phyloP scores from a whole-genome alignment of 2,888 invertebrate species.

The Phrixothrix hirtus region DNA sequence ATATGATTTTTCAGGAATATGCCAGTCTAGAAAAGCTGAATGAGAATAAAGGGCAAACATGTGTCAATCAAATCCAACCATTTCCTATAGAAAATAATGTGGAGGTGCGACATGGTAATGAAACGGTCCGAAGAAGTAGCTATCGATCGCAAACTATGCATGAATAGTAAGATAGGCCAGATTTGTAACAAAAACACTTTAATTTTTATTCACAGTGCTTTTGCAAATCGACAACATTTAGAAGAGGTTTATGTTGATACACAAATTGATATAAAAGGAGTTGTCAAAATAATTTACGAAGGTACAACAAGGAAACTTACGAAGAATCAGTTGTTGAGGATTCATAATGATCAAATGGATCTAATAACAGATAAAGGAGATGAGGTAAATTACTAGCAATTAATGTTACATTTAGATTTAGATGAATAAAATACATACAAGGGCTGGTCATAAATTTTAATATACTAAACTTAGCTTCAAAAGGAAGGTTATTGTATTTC shows the following conservation, averaged over 20 bases:
- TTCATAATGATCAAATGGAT: constrained; percentile 18
- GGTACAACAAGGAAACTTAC: constrained; percentile 20
- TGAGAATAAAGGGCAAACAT: constrained; percentile 15
- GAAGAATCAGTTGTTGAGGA: constrained; percentile 23
- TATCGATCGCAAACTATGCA: constrained; percentile 25
- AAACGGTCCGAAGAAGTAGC: constrained; percentile 5
- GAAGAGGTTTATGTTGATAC: constrained; percentile 4
- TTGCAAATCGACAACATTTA: constrained; percentile 14
- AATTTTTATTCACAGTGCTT: constrained; percentile 13
- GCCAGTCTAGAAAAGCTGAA: constrained; percentile 27
- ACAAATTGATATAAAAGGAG: constrained; percentile 22
- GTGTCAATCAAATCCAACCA: constrained; percentile 15
- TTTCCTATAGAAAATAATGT: constrained; percentile 23
- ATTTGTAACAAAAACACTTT: no score
- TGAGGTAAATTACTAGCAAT: constrained; percentile 17
- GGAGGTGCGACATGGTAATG: constrained; percentile 17
- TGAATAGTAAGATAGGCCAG: constrained; percentile 26
- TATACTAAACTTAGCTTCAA: background rate
- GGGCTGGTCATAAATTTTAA: no score
- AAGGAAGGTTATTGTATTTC: background rate
- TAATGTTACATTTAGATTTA: no score
- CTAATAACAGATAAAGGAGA: constrained; percentile 23
- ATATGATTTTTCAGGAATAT: constrained; percentile 28
- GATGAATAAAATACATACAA: no score
- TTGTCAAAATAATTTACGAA: constrained; percentile 20